phyloP scores from a whole-genome alignment of 2,797 vertebrate species.

The Tamandua tetradactyla region DNA sequence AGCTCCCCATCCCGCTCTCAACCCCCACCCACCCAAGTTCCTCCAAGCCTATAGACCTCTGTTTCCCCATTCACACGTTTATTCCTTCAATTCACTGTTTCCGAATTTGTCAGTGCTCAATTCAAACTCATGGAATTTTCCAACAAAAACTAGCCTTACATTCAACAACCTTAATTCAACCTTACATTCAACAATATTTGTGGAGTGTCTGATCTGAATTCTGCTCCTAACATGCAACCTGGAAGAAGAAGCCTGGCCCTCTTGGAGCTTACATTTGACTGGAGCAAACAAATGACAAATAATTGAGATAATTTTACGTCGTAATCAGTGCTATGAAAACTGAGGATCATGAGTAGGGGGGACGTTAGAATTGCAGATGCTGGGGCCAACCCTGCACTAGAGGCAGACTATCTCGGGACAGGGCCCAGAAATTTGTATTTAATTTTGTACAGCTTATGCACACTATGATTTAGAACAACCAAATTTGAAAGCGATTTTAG shows the following conservation, averaged over 20 bases:
- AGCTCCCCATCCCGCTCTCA: accelerated
- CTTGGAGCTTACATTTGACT: background rate
- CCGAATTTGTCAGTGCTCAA: accelerated
- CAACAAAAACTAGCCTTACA: background rate
- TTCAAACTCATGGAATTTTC: background rate
- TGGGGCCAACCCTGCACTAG: background rate
- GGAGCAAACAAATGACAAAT: too few relatives aligned
- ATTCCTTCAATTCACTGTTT: accelerated
- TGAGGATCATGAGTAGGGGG: too few relatives aligned
- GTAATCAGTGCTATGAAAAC: too few relatives aligned
- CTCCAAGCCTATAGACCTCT: accelerated
- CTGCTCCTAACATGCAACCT: background rate
- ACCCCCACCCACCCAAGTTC: too few relatives aligned
- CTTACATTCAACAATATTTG: too few relatives aligned
- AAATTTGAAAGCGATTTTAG: too few relatives aligned
- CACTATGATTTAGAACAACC: too few relatives aligned
- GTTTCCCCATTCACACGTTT: background rate
- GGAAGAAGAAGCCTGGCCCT: background rate
- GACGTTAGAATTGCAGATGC: background rate
- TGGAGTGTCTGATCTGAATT: too few relatives aligned
- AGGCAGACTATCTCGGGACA: background rate
- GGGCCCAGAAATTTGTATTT: background rate
- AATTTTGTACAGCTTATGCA: background rate
- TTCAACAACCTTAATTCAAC: too few relatives aligned
- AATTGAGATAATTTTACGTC: too few relatives aligned